Evolutionary conservation across 2,797 vertebrate genomes (phyloP), one percentile per base, ranked within the genome.

Genomic region (Pangasius krempfi): DNA sequence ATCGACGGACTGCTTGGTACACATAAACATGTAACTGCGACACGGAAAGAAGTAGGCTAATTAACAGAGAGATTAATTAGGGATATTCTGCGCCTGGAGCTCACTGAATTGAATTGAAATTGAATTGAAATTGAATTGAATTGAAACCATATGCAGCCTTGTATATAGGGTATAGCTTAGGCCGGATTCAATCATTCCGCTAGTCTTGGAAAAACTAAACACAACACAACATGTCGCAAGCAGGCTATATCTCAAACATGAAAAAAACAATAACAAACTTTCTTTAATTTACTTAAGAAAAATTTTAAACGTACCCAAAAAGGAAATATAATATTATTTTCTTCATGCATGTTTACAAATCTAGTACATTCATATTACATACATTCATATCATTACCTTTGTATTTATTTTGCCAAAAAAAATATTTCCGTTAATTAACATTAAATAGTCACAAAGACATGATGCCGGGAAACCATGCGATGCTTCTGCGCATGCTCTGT

Each of bases 31-130:
- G 12, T 18, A 66, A 30, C 25, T n/a, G 22, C 58, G 37, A 62
- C 22, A 47, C 1, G 14, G 13, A 64, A 66, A 83, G 40, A 66
- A 84, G 44, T 50, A 66, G 82, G 60, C 40, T 66, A 85, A 72
- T 85, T 85, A 85, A 70, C 50, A 68, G 16, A 10, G 12, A 85
- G 66, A 85, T 85, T 85, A 85, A 85, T 85, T 70, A 25, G 66
- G 84, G 50, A 70, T 73, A 73, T 85, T 56, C 30, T 72, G 22
- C 18, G 66, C 44, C 68, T 56, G 66, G 8, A 25, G 47, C 84
- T 56, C 47, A 16, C 12, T 33, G 5, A 68, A 52, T 33, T 52
- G 10, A 70, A 70, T 33, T 52, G 10, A 70, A 70, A 54, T 33
- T 52, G 10, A 70, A 70, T 33, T 52, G 10, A 70, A 70, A 54